These are phyloP conservation scores for Malacoctenus gilli DNA, from an alignment of 2,797 vertebrate genomes.

Conservation along the genomic window DNA sequence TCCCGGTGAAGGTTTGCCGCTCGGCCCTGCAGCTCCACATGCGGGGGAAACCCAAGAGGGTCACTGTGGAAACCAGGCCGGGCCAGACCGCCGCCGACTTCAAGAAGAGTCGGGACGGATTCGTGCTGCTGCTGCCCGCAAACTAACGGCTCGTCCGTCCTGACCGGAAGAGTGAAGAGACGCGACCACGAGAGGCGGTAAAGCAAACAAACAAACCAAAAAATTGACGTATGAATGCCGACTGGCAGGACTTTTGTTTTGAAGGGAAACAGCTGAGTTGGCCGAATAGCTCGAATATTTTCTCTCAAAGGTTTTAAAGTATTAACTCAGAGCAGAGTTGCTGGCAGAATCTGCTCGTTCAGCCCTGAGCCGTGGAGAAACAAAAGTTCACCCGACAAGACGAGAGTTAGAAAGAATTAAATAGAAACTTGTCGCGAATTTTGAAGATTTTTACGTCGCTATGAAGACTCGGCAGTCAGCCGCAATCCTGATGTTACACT, in stretches of 20 bases:
- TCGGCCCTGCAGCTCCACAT: slow-evolving; percentile 74
- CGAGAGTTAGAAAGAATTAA: too few relatives aligned
- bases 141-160: slow-evolving; percentile 58
- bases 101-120: slow-evolving; percentile 80
- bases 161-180: too few relatives aligned
- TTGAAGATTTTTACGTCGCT: too few relatives aligned
- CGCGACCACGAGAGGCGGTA: background rate
- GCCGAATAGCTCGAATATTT: background rate
- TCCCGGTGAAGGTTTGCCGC: slow-evolving; percentile 74
- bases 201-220: too few relatives aligned
- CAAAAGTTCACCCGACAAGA: too few relatives aligned
- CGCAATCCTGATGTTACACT: too few relatives aligned
- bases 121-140: slow-evolving; percentile 73
- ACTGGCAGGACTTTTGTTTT: too few relatives aligned
- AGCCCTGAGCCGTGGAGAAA: too few relatives aligned
- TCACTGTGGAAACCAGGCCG: slow-evolving; percentile 72
- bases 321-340: slow-evolving; percentile 3
- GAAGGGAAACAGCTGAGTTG: background rate
- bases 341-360: slow-evolving; percentile 26
- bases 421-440: too few relatives aligned
- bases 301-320: slow-evolving; percentile 1
- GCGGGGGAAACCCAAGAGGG: slow-evolving; percentile 76
- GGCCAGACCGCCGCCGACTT: slow-evolving; percentile 73
- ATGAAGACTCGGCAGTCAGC: too few relatives aligned
- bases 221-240: too few relatives aligned